Conservation (phyloP, 2,888 invertebrate species). For the Hirtodrosophila cameraria region DNA sequence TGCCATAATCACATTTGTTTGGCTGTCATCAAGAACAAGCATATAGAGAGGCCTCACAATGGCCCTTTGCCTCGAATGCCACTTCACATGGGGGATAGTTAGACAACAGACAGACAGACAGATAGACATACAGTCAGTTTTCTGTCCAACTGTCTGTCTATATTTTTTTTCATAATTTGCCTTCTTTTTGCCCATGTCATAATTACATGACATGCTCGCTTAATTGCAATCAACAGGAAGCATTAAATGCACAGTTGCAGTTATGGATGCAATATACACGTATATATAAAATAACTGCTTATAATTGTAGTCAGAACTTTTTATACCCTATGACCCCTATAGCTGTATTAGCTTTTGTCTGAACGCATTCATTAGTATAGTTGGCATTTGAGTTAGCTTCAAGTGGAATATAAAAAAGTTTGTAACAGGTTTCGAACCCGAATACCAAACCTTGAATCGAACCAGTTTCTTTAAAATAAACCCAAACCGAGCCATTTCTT, state of each 20-base stretch:
- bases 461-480: too few relatives aligned
- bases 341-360: conserved; percentile 1
- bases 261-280: conserved; percentile 24
- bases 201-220: conserved; percentile 62
- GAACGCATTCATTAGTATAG: too few relatives aligned
- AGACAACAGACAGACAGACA: conserved; percentile 8
- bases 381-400: too few relatives aligned
- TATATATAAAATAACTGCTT: conserved; percentile 23
- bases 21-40: conserved; percentile 20
- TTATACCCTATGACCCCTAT: conserved; percentile 3
- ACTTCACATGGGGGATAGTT: conserved; percentile 32
- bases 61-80: conserved; percentile 38
- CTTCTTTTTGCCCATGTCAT: conserved; percentile 56
- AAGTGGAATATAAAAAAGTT: too few relatives aligned
- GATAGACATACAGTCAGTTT: conserved; percentile 6
- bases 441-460: too few relatives aligned
- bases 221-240: conserved; percentile 67
- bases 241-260: conserved; percentile 45
- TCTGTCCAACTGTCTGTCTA: conserved; percentile 12
- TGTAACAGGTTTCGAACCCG: background rate
- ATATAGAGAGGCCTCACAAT: conserved; percentile 38
- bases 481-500: too few relatives aligned
- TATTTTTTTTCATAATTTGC: conserved; percentile 31
- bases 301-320: conserved; percentile 45
- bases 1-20: conserved; percentile 37